Percentiles rank a stretch among this genome's conserved stretches.
These are phyloP conservation scores for Tautogolabrus adspersus DNA, from an alignment of 2,113 vertebrate species.

Conservation along the genomic window DNA sequence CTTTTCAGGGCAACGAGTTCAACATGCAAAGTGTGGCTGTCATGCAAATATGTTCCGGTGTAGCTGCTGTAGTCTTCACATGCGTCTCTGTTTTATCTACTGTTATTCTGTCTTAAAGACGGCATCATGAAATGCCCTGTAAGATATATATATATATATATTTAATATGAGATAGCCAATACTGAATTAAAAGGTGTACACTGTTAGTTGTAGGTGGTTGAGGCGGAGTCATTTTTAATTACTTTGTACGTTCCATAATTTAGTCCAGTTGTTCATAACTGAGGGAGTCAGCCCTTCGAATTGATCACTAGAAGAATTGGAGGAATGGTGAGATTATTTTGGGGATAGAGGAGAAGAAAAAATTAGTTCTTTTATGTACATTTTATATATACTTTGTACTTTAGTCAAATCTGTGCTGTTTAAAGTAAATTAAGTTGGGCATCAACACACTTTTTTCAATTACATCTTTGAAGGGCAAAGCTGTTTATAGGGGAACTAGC, in stretches of 20 bases:
- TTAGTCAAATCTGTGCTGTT: too few species aligned
- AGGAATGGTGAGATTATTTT: not conserved
- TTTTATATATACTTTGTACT: too few species aligned
- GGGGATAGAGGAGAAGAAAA: too few species aligned
- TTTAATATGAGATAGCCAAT: not conserved
- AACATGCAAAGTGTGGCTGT: conserved; percentile 64
- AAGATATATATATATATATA: not conserved
- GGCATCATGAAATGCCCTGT: too few species aligned
- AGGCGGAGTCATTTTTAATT: not conserved
- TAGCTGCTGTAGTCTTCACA: not conserved
- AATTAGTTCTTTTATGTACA: too few species aligned
- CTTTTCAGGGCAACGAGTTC: not conserved
- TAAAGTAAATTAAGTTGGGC: too few species aligned
- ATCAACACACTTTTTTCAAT: too few species aligned
- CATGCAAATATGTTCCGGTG: conserved; percentile 70
- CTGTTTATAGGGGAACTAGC: too few species aligned
- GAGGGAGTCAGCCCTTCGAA: not conserved
- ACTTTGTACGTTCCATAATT: conserved; percentile 5
- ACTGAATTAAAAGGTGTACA: not conserved
- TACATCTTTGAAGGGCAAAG: too few species aligned
- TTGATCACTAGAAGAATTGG: not conserved
- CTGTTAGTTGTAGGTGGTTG: not conserved
- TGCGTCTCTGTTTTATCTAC: conserved; percentile 10
- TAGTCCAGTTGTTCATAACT: not conserved
- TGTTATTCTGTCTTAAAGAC: not conserved